A percentile compares a stretch with the other conserved stretches of the same genome.
Conservation (phyloP, 2,797 vertebrate species). For the Myotis daubentonii region DNA sequence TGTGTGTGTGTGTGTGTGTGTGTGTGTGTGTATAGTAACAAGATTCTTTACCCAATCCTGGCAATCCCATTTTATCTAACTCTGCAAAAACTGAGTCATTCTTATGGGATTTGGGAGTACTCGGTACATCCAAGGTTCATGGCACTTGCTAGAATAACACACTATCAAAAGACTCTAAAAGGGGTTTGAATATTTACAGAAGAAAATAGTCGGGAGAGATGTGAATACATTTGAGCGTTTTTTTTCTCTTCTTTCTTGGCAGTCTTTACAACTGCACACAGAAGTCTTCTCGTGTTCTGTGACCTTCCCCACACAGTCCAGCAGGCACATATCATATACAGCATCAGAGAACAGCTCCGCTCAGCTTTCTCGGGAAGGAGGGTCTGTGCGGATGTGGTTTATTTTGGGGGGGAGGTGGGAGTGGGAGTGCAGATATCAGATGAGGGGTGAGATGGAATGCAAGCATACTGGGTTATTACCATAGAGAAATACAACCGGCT, state of each 20-base stretch:
- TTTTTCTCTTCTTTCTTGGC: constrained; percentile 60
- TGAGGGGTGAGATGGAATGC: neutral
- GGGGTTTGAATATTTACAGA: constrained; percentile 78
- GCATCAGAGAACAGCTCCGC: neutral
- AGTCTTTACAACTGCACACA: constrained; percentile 70
- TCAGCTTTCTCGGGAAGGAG: neutral
- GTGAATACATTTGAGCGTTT: constrained; percentile 5
- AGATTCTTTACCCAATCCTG: neutral
- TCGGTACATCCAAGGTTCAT: constrained; percentile 56
- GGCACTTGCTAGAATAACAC: constrained; percentile 68
- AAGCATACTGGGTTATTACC: constrained; percentile 32
- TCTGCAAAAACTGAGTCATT: constrained; percentile 33
- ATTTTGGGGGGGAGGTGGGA: neutral
- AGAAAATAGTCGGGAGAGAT: neutral
- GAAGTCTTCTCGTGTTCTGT: constrained; percentile 63
- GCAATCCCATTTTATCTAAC: neutral
- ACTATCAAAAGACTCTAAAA: constrained; percentile 76
- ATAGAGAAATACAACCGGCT: constrained; percentile 58
- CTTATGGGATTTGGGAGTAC: constrained; percentile 36
- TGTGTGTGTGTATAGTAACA: neutral
- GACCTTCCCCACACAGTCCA: constrained; percentile 51
- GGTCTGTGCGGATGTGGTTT: neutral
- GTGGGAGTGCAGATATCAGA: neutral
- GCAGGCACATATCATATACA: neutral
- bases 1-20: too few relatives aligned